Percentiles rank a stretch among this genome's conserved stretches.
Evolutionary conservation across 2,113 vertebrate species (phyloP).

Genomic region (Rana temporaria): DNA sequence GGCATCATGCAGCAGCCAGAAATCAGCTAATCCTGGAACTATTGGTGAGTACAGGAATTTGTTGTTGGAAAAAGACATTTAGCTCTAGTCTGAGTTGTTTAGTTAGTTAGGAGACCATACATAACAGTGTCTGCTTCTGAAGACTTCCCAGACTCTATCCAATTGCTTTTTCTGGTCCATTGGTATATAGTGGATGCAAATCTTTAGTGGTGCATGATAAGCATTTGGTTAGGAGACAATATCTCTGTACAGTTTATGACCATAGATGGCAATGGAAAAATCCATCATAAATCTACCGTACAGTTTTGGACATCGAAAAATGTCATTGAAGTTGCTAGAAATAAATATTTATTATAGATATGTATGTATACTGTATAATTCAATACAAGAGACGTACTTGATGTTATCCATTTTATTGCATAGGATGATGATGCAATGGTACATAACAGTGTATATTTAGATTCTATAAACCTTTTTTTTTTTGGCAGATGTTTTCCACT

Average conservation of each 20-base stretch:
- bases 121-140: neutral
- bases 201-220: neutral
- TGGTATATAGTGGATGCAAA: constrained; percentile 6
- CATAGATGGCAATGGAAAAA: neutral
- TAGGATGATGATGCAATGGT: no score
- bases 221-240: constrained; percentile 17
- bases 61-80: neutral
- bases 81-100: neutral
- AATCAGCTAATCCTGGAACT: constrained; percentile 3
- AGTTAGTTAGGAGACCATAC: neutral
- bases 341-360: neutral
- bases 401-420: no score
- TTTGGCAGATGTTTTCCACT: no score
- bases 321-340: neutral
- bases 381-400: no score
- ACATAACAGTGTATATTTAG: no score
- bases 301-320: neutral
- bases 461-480: no score
- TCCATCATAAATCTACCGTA: neutral
- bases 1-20: neutral
- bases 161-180: neutral
- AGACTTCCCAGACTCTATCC: neutral
- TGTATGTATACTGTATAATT: neutral
- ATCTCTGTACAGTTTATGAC: neutral
- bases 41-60: constrained; percentile 20